Percentiles rank a stretch among this genome's conserved stretches.
Evolutionary conservation across 2,113 vertebrate species (phyloP).

Genomic region (Tinamus guttatus): DNA sequence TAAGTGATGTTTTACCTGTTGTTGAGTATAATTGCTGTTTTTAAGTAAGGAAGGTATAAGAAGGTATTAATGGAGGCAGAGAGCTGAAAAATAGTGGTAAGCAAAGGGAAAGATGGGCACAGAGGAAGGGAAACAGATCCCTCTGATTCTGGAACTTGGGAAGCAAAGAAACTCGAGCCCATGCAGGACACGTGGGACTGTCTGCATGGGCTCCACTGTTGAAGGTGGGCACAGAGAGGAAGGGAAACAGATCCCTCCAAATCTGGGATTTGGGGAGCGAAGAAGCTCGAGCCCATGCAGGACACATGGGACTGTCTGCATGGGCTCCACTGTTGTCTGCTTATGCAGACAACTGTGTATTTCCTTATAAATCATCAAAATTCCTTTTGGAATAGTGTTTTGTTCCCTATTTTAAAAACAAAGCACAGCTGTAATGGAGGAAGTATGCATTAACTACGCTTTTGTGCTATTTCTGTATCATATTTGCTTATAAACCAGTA

Average conservation of each 20-base stretch:
- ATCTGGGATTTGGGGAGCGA: neutral
- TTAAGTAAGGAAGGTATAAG: neutral
- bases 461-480: neutral
- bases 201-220: neutral
- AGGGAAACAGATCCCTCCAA: neutral
- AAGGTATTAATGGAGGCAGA: neutral
- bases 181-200: neutral
- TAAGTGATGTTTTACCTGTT: neutral
- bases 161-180: neutral
- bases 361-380: neutral
- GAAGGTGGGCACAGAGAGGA: neutral
- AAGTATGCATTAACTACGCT: neutral
- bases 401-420: neutral
- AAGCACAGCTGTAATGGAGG: neutral
- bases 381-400: rapidly evolving
- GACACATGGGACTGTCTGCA: neutral
- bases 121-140: neutral
- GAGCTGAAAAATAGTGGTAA: neutral
- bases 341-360: rapidly evolving
- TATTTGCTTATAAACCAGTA: neutral
- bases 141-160: neutral
- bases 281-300: neutral
- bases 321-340: neutral
- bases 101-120: neutral
- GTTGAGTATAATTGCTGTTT: neutral